Evolutionary conservation across 2,888 invertebrate genomes (phyloP), one percentile per base, ranked within the genome.

Genomic region (Melolontha melolontha): DNA sequence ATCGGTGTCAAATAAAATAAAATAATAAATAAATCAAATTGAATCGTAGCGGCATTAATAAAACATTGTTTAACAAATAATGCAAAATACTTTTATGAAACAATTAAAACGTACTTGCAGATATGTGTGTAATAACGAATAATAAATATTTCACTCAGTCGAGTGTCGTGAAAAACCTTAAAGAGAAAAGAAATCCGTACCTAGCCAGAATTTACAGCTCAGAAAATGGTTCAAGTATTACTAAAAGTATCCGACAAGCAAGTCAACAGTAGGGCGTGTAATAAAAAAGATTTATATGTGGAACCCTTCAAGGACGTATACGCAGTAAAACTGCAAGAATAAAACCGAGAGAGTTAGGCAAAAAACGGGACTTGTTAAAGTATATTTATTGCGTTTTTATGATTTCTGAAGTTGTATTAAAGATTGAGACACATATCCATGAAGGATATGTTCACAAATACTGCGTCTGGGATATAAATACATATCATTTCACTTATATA

Each of bases 251-350:
- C 22, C 55, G 55, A 55, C 55, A 55, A 42, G 55, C 16, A 55
- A 55, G 55, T 55, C 55, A 55, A 55, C 42, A 55, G 55, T 55
- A 42, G 55, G 55, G 41, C 41, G 55, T 40, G 41, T 55, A 55
- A 55, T 55, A 55, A 55, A 55, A 12, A 22, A 40, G 55, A 55
- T 55, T 55, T 55, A 55, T 55, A 10, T 17, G 16, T 22, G 22
- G 55, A 17, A 41, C 41, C 55, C 41, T 55, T 41, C 55, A 55
- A 55, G 55, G 55, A 55, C 55, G 41, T 55, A 55, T 17, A 39
- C 41, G 55, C 16, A 17, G 41, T 55, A 55, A 55, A 22, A 55
- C 12, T 41, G 22, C 41, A 42, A 41, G 41, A 41, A 55, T 55
- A 55, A 55, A 55, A 55, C 22, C 41, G 17, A 55, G 41, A 55